Base-by-base conservation (phyloP, 1,140 invertebrate species). In the Cydia amplana region DNA sequence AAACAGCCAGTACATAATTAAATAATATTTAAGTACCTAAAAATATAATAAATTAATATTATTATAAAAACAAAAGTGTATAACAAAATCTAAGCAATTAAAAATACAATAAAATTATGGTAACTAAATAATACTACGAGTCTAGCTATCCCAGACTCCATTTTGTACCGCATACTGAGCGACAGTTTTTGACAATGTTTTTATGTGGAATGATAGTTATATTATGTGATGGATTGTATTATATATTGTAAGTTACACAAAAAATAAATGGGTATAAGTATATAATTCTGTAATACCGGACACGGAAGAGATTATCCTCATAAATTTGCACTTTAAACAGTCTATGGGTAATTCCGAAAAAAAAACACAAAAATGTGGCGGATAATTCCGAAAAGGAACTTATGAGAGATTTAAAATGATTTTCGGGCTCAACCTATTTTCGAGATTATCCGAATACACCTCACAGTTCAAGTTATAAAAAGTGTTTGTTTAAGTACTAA, bases 91-190 rank as follows among this genome's bases (percentile, higher is more conserved):
- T 40, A 70, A 20, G 28, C n/a, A 36, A 70, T 43, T 60, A 77
- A 76, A 28, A 74, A 72, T 72, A 77, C 40, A 77, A 74, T 25
- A 23, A 36, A 40, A 10, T 32, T 73, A 60, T 80, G 81, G 78
- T 80, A 81, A 82, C 78, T 78, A 78, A 79, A 70, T 82, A 80
- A 82, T 82, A 82, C 81, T 80, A 46, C 72, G 65, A 70, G 65
- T 18, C 65, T 40, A 43, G 65, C 65, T 40, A 20, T 36, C 16
- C 65, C 20, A 18, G 65, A 36, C 23, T 70, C 32, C 10, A 18
- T 40, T 70, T 70, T 70, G 65, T 70, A 70, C 32, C 65, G 16
- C 16, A 40, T n/a, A n/a, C 12, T 36, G n/a, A 60, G 18, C 6
- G 18, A 60, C 7, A 49, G 46, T 36, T 36, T 36, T 36, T 36